These are phyloP conservation scores for Zaprionus inermis DNA, from an alignment of 1,140 invertebrate genomes.

Conservation along the genomic window DNA sequence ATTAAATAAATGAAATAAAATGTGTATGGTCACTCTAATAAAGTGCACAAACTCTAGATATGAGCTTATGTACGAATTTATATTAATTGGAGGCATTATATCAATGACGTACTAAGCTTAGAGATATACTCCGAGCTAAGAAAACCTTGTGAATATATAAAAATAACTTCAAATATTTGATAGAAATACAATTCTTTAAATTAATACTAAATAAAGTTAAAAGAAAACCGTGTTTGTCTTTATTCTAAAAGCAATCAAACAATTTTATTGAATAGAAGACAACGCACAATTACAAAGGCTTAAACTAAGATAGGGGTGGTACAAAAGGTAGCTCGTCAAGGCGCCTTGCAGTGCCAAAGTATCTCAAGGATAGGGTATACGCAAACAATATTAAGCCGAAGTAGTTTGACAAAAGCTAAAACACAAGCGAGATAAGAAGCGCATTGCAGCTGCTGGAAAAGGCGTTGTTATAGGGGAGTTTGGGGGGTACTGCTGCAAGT, in stretches of 20 bases:
- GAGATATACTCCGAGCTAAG: neutral
- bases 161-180: neutral
- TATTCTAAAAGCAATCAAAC: neutral
- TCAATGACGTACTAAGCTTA: neutral
- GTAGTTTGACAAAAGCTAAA: conserved; percentile 6
- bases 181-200: neutral
- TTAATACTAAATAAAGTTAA: neutral
- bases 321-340: neutral
- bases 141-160: neutral
- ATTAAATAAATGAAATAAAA: neutral
- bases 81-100: too few species aligned
- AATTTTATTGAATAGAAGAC: neutral
- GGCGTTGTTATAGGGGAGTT: neutral
- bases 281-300: neutral
- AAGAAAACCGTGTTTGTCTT: neutral
- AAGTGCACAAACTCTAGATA: too few species aligned
- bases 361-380: neutral
- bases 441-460: neutral
- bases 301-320: too few species aligned
- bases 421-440: conserved; percentile 3
- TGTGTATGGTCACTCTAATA: too few species aligned
- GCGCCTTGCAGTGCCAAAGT: neutral
- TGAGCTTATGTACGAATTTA: too few species aligned
- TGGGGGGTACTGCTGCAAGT: conserved; percentile 14
- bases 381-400: neutral